These are phyloP conservation scores for Pelodiscus sinensis DNA, from an alignment of 2,113 vertebrate species.

Conservation along the genomic window DNA sequence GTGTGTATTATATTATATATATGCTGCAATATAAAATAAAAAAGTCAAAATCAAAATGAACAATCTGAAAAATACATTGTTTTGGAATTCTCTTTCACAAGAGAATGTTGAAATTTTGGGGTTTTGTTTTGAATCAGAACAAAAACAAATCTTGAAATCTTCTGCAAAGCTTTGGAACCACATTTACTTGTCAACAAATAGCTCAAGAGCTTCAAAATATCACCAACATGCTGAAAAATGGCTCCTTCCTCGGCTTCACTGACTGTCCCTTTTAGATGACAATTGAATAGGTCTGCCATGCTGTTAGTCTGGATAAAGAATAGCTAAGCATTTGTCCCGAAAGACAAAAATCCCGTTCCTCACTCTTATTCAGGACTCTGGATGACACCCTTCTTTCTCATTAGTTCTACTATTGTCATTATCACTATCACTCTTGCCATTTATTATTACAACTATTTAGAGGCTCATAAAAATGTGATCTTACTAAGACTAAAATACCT, in stretches of 20 bases:
- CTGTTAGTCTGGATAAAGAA: slow-evolving; percentile 30
- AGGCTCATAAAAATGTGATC: slow-evolving; percentile 83
- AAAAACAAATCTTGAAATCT: not conserved
- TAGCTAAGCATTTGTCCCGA: slow-evolving; percentile 28
- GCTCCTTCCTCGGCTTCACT: not conserved
- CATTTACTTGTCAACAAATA: slow-evolving; percentile 2
- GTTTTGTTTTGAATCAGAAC: not conserved
- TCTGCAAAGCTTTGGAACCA: slow-evolving; percentile 18
- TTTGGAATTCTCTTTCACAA: not conserved
- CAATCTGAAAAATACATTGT: not conserved
- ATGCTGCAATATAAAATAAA: not conserved
- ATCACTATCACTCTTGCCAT: slow-evolving; percentile 72
- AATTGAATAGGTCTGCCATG: not conserved
- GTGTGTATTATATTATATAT: not conserved
- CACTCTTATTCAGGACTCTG: slow-evolving; percentile 60
- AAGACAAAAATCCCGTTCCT: slow-evolving; percentile 46
- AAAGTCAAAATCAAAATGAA: not conserved
- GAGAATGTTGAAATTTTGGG: slow-evolving; percentile 3
- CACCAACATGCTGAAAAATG: not conserved
- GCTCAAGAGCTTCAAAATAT: slow-evolving; percentile 2
- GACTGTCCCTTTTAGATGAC: not conserved
- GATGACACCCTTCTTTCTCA: slow-evolving; percentile 72
- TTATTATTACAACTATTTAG: slow-evolving; percentile 82
- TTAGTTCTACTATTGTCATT: slow-evolving; percentile 77
- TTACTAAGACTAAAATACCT: slow-evolving; percentile 77